These are phyloP conservation scores for Hybos culiciformis DNA, from an alignment of 2,888 invertebrate genomes.

Conservation along the genomic window DNA sequence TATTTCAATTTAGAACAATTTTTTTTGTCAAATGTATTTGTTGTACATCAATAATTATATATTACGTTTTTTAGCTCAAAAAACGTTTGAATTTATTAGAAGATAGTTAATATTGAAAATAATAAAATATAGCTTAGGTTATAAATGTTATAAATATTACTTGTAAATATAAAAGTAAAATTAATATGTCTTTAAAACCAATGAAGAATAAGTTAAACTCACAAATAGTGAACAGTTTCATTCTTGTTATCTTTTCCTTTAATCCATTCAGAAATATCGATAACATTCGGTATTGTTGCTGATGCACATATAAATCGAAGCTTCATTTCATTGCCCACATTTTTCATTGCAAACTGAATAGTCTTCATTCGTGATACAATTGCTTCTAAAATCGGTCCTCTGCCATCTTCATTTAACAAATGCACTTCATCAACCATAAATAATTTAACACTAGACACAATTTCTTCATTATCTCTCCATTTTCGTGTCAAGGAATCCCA, in stretches of 20 bases:
- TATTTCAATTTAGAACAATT: too few relatives aligned
- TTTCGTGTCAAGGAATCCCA: conserved; percentile 68
- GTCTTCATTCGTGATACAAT: conserved; percentile 72
- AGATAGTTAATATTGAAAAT: too few relatives aligned
- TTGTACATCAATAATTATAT: too few relatives aligned
- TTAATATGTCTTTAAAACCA: too few relatives aligned
- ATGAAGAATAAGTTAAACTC: too few relatives aligned
- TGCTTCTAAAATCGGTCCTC: conserved; percentile 66
- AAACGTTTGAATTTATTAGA: too few relatives aligned
- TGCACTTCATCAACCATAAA: conserved; percentile 69
- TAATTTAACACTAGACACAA: conserved; percentile 49
- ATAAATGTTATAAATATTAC: too few relatives aligned
- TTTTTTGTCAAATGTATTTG: too few relatives aligned
- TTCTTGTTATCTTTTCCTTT: conserved; percentile 36
- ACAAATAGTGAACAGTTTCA: not conserved
- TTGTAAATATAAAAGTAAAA: too few relatives aligned
- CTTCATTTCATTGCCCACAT: not conserved
- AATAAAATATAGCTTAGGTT: too few relatives aligned
- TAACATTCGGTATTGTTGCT: conserved; percentile 64
- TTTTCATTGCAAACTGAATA: conserved; percentile 37
- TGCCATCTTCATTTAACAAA: conserved; percentile 51
- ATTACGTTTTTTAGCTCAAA: too few relatives aligned
- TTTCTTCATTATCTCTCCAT: conserved; percentile 51
- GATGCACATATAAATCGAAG: conserved; percentile 59
- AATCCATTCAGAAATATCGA: conserved; percentile 62